Conservation (phyloP, 30 jellyfish, hydroid and myxozoan genomes). For the Turritopsis rubra region DNA sequence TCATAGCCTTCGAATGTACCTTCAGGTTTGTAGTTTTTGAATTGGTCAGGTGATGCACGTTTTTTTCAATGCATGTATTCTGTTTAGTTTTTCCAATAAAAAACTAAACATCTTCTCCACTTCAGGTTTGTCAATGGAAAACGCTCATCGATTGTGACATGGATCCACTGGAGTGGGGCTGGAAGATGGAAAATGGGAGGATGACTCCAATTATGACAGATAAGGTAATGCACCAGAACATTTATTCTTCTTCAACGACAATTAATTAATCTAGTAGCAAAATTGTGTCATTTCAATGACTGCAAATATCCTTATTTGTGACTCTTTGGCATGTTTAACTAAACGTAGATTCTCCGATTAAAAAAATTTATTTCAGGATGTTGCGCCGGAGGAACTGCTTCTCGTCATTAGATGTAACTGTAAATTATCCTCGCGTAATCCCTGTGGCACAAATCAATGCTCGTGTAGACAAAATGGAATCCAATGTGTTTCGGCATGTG, state of each 20-base stretch:
- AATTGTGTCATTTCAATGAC: no score
- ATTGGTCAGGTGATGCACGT: no score
- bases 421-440: not conserved
- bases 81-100: no score
- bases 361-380: not conserved
- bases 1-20: not conserved
- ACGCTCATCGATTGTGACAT: not conserved
- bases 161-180: not conserved
- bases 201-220: conserved; percentile 6
- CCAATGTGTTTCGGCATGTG: not conserved
- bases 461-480: not conserved
- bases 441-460: not conserved
- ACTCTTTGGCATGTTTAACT: no score
- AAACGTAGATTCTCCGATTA: no score
- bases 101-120: no score
- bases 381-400: not conserved
- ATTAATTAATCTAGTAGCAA: no score
- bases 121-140: not conserved
- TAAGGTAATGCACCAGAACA: not conserved
- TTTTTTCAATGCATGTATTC: no score
- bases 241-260: not conserved
- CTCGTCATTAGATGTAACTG: not conserved
- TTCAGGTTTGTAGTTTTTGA: not conserved
- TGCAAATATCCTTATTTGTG: no score
- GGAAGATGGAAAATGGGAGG: not conserved